phyloP scores from a whole-genome alignment of 2,888 invertebrate genomes.

The Malthinus seriepunctatus region DNA sequence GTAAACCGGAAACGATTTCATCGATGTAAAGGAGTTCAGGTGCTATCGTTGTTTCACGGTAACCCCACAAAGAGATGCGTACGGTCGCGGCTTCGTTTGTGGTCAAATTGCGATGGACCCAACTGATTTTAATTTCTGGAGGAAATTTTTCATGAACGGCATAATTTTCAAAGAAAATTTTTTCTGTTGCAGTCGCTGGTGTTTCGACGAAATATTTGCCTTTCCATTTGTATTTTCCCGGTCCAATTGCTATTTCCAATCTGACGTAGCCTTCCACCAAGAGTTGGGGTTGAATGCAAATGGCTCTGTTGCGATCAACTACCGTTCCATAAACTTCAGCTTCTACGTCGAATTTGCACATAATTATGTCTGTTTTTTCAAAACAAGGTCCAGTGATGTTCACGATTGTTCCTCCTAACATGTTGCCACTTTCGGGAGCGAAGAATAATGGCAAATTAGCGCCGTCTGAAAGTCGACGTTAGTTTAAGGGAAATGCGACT shows the following conservation, averaged over 20 bases:
- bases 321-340: slow-evolving; percentile 77
- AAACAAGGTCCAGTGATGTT: slow-evolving; percentile 98
- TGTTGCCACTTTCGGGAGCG: slow-evolving; percentile 94
- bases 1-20: slow-evolving; percentile 64
- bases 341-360: slow-evolving; percentile 79
- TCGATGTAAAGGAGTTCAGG: slow-evolving; percentile 85
- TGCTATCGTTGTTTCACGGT: slow-evolving; percentile 78
- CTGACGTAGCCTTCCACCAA: slow-evolving; percentile 87
- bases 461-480: slow-evolving; percentile 63
- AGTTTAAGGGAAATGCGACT: not conserved
- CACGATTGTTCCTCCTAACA: slow-evolving; percentile 95
- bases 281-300: slow-evolving; percentile 86
- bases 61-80: slow-evolving; percentile 86
- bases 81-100: slow-evolving; percentile 75
- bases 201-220: slow-evolving; percentile 92
- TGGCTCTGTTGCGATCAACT: slow-evolving; percentile 79
- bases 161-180: slow-evolving; percentile 78
- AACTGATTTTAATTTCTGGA: slow-evolving; percentile 74
- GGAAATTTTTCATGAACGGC: slow-evolving; percentile 75
- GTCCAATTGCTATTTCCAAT: slow-evolving; percentile 83
- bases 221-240: slow-evolving; percentile 84
- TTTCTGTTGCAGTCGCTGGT: slow-evolving; percentile 83
- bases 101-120: slow-evolving; percentile 86
- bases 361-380: slow-evolving; percentile 71
- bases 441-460: slow-evolving; percentile 82